Evolutionary conservation across 2,797 vertebrate species (phyloP), one percentile per base, ranked within the genome.

Genomic region (Leptoclinus maculatus): DNA sequence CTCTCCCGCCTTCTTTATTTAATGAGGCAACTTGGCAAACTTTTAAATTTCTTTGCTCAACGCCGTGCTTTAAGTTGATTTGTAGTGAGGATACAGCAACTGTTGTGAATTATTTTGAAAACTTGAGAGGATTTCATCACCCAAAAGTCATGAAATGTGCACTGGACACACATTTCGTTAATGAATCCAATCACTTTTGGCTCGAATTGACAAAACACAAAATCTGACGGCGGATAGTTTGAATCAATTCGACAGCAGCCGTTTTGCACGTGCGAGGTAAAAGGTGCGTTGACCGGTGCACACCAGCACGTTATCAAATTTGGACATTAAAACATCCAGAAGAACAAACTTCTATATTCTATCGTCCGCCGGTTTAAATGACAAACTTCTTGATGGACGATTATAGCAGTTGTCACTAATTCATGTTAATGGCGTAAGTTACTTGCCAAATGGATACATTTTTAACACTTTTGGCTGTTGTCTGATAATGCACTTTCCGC

Each of bases 21-120:
- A 58, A 34, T 1, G 29, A 74, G 17, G 66, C 2, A 25, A 17
- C 38, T 66, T 47, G 39, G 27, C 70, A 54, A 70, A 39, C 19
- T 16, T 41, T 47, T 56, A 6, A 4, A 25, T 57, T 27, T 56
- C 7, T 23, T 19, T 21, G 21, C 56, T 11, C 0, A 11, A 14
- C 63, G 10, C 21, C 1, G 0, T 47, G 16, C n/a, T 12, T 47
- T n/a, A 27, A 7, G 64, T 65, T 17, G 29, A 75, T 47, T 74
- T 38, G 3, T 27, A 16, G 2, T 17, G 23, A 21, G 3, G 45
- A 39, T 65, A 8, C 10, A 11, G 49, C 49, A 16, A 38, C 51
- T 5, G 19, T 43, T 39, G 38, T 16, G 25, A 63, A 63, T 53
- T 47, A n/a, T n/a, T 71, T 67, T 53, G n/a, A 58, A 36, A 69